Evolutionary conservation across 2,888 invertebrate genomes (phyloP).

Genomic region (Rhyacophila evoluta): DNA sequence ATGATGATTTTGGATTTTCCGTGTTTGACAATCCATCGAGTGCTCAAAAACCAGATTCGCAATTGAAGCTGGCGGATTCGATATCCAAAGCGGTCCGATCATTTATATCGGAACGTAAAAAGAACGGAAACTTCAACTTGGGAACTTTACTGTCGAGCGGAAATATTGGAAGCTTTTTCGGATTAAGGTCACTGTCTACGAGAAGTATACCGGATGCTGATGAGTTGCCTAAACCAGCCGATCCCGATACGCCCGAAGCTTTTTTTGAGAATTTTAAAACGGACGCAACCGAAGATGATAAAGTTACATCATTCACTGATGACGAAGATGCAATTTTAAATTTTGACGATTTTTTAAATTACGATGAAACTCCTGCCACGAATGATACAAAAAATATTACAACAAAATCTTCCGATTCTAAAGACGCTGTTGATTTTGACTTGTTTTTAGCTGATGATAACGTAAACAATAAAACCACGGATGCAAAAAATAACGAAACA

Average conservation of each 20-base stretch:
- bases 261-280: constrained; percentile 8
- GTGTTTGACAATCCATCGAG: constrained; percentile 44
- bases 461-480: not conserved
- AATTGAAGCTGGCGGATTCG: constrained; percentile 43
- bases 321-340: constrained; percentile 19
- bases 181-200: not conserved
- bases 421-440: constrained; percentile 2
- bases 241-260: not conserved
- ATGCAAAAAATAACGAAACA: not conserved
- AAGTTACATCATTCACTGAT: not conserved
- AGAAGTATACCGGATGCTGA: constrained; percentile 32
- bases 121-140: constrained; percentile 38
- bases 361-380: constrained; percentile 5
- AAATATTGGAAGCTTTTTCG: constrained; percentile 33
- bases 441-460: constrained; percentile 10
- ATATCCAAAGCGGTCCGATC: constrained; percentile 43
- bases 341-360: constrained; percentile 39
- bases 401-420: not conserved
- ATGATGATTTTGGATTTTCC: constrained; percentile 49
- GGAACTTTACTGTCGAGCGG: constrained; percentile 33
- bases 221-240: not conserved
- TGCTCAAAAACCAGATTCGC: constrained; percentile 31
- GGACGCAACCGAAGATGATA: not conserved
- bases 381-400: not conserved
- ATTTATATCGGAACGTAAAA: constrained; percentile 34